These are phyloP conservation scores for Dromius quadrimaculatus DNA, from an alignment of 2,888 invertebrate species.

Conservation along the genomic window DNA sequence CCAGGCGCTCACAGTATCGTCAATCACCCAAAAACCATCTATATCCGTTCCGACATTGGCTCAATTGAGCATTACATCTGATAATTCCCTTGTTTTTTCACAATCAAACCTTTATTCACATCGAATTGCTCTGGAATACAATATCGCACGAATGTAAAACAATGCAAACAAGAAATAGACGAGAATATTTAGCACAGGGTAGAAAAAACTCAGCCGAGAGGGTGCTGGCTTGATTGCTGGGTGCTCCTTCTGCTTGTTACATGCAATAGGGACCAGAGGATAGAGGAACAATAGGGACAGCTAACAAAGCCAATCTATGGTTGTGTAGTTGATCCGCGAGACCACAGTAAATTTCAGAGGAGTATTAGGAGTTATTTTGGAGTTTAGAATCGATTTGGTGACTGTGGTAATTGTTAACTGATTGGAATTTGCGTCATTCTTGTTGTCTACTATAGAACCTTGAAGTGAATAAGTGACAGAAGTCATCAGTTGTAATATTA, in stretches of 20 bases:
- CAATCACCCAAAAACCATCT: slow-evolving; percentile 2
- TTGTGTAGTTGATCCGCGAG: neutral
- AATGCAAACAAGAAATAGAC: slow-evolving; percentile 40
- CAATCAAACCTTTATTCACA: neutral
- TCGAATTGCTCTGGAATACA: neutral
- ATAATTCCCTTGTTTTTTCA: slow-evolving; percentile 19
- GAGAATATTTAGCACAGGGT: slow-evolving; percentile 1
- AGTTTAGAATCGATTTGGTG: neutral
- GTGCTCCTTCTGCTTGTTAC: slow-evolving; percentile 25
- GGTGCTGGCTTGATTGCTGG: neutral
- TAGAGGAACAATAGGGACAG: slow-evolving; percentile 14
- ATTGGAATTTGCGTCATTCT: too few species aligned
- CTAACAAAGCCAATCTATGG: slow-evolving; percentile 35
- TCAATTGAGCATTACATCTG: slow-evolving; percentile 36
- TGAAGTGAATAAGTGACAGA: too few species aligned
- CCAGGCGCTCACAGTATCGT: neutral
- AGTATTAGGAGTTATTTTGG: neutral
- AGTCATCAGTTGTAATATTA: too few species aligned
- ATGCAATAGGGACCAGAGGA: slow-evolving; percentile 9
- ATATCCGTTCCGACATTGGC: slow-evolving; percentile 34
- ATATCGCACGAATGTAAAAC: slow-evolving; percentile 15
- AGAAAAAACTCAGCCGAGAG: neutral
- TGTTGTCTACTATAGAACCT: too few species aligned
- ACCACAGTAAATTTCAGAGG: neutral
- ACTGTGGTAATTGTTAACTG: too few species aligned